Base-by-base conservation (phyloP, 1,140 invertebrate genomes). In the Phenacoccus solenopsis region DNA sequence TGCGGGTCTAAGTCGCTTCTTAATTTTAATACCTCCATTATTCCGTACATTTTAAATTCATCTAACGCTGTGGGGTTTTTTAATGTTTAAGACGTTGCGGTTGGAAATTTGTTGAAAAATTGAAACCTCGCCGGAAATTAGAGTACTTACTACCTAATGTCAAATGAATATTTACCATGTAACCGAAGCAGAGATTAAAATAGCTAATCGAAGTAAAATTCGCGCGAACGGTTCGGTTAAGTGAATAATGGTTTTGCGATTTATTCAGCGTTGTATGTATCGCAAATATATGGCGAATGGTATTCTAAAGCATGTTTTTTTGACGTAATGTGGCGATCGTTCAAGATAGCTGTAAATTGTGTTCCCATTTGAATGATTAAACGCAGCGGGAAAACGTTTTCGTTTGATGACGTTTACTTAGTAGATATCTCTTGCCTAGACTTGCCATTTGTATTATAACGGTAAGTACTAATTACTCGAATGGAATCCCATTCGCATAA, bases 121-220 rank as follows among this genome's bases (percentile, higher is more conserved):
- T n/a, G n/a, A n/a, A n/a, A n/a, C n/a, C n/a, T n/a, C n/a, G n/a
- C n/a, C n/a, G n/a, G n/a, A n/a, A n/a, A n/a, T n/a, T n/a, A n/a
- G n/a, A n/a, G n/a, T n/a, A n/a, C n/a, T n/a, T n/a, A n/a, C n/a
- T n/a, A n/a, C n/a, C n/a, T n/a, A n/a, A n/a, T n/a, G n/a, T n/a
- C n/a, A n/a, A n/a, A 49, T 49, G 38, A 49, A 49, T 49, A 49
- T 49, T 49, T 49, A 49, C 38, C 38, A n/a, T 49, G 38, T 49
- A 49, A 49, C 38, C 38, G 16, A 49, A 49, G 38, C 38, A 3
- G 5, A 49, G 38, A 49, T 49, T 49, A 49, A 49, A 49, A 49
- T n/a, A n/a, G 13, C 38, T 10, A 49, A n/a, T 32, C 38, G 16
- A 49, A 4, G 38, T n/a, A 49, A 49, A 49, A 9, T 49, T n/a